These are phyloP conservation scores for Acronicta psi DNA, from an alignment of 2,888 invertebrate genomes.

Conservation along the genomic window DNA sequence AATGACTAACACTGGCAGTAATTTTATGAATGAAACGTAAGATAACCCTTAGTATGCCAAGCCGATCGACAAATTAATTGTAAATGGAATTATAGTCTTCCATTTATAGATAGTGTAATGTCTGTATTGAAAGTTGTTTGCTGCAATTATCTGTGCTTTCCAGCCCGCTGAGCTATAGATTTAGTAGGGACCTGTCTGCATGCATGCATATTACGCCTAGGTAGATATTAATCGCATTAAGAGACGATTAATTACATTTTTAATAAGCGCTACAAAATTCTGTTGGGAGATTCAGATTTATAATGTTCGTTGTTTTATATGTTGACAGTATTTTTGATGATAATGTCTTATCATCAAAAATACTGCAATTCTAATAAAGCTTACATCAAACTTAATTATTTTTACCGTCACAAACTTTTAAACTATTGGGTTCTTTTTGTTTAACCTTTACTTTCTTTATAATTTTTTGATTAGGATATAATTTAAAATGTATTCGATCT, in stretches of 20 bases:
- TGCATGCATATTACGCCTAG: slow-evolving; percentile 22
- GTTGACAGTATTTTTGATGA: too few relatives aligned
- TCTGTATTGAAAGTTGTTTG: slow-evolving; percentile 57
- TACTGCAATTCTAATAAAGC: too few relatives aligned
- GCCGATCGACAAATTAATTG: slow-evolving; percentile 38
- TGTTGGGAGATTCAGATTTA: not conserved
- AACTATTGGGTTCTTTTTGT: too few relatives aligned
- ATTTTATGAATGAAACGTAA: slow-evolving; percentile 42
- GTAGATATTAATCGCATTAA: slow-evolving; percentile 19
- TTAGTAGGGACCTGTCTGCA: slow-evolving; percentile 41
- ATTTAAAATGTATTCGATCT: slow-evolving; percentile 24
- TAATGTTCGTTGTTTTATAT: too few relatives aligned
- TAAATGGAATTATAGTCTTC: slow-evolving; percentile 30
- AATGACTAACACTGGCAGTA: slow-evolving; percentile 38
- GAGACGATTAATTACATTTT: slow-evolving; percentile 17
- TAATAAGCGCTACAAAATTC: slow-evolving; percentile 5
- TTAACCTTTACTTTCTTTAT: too few relatives aligned
- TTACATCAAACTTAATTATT: too few relatives aligned
- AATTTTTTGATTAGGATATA: too few relatives aligned
- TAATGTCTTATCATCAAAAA: too few relatives aligned
- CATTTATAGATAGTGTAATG: slow-evolving; percentile 38
- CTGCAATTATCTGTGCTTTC: slow-evolving; percentile 69
- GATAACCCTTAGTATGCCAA: slow-evolving; percentile 32
- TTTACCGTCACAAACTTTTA: too few relatives aligned
- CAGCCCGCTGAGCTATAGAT: slow-evolving; percentile 62